Conservation (phyloP, 2,888 invertebrate genomes). For the Cyaniris semiargus region DNA sequence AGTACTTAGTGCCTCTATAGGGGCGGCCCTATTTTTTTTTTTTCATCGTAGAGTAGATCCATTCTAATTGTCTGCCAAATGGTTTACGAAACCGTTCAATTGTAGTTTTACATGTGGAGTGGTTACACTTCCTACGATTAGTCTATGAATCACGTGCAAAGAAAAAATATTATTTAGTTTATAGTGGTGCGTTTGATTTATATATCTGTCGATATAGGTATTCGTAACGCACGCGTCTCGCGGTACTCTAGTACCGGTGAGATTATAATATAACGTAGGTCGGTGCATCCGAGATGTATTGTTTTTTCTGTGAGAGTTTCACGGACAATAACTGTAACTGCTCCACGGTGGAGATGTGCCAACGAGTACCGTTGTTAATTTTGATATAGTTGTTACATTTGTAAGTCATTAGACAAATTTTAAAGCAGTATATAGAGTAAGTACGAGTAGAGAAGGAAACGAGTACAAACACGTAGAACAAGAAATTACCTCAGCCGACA, state of each 20-base stretch:
- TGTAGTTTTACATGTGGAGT: slow-evolving; percentile 46
- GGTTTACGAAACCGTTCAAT: slow-evolving; percentile 42
- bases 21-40: slow-evolving; percentile 42
- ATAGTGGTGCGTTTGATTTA: slow-evolving; percentile 62
- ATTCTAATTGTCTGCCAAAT: slow-evolving; percentile 45
- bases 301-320: not conserved
- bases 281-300: not conserved
- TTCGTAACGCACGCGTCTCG: slow-evolving; percentile 55
- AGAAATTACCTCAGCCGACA: slow-evolving; percentile 71
- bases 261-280: not conserved
- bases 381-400: slow-evolving; percentile 71
- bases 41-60: slow-evolving; percentile 43
- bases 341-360: slow-evolving; percentile 67
- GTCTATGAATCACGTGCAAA: slow-evolving; percentile 32
- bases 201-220: slow-evolving; percentile 70
- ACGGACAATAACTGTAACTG: slow-evolving; percentile 41
- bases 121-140: slow-evolving; percentile 40
- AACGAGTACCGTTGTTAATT: slow-evolving; percentile 70
- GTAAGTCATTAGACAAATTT: slow-evolving; percentile 62
- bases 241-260: slow-evolving; percentile 2
- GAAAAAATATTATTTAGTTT: slow-evolving; percentile 33
- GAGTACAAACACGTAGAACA: slow-evolving; percentile 55
- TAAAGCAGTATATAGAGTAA: slow-evolving; percentile 55
- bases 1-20: slow-evolving; percentile 50
- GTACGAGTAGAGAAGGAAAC: slow-evolving; percentile 44